A percentile compares a stretch with the other conserved stretches of the same genome.
These are phyloP conservation scores for Euphydryas editha DNA, from an alignment of 2,888 invertebrate genomes.

Conservation along the genomic window DNA sequence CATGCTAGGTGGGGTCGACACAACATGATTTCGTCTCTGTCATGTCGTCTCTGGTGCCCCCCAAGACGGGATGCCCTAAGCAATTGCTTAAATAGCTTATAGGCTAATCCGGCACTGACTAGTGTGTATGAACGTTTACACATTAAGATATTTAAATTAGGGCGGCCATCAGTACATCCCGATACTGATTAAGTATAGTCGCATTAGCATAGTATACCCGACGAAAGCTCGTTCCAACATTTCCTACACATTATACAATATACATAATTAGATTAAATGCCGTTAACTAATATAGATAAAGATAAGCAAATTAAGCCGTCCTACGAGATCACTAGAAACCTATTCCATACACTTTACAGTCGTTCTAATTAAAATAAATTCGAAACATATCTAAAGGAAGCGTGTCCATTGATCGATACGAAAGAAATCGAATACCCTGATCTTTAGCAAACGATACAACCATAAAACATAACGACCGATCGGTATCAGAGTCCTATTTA, in stretches of 20 bases:
- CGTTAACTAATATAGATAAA: constrained; percentile 65
- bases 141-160: neutral
- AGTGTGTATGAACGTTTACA: neutral
- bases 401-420: constrained; percentile 34
- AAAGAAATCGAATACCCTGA: constrained; percentile 52
- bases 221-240: constrained; percentile 76
- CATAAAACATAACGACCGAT: constrained; percentile 11
- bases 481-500: constrained; percentile 27
- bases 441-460: constrained; percentile 43
- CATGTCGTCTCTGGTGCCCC: too few species aligned
- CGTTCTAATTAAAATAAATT: constrained; percentile 3
- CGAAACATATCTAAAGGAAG: constrained; percentile 22
- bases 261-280: constrained; percentile 40
- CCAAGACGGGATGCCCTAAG: too few species aligned
- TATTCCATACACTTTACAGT: constrained; percentile 29
- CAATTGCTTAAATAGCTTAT: too few species aligned
- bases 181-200: constrained; percentile 16
- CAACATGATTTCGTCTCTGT: too few species aligned
- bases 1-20: too few species aligned
- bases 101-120: too few species aligned
- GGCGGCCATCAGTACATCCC: constrained; percentile 13
- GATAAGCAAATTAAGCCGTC: constrained; percentile 54
- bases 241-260: constrained; percentile 63
- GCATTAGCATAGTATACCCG: constrained; percentile 39
- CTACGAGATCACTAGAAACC: constrained; percentile 55